Conservation (phyloP, 2,113 vertebrate genomes). For the Oophaga pumilio region DNA sequence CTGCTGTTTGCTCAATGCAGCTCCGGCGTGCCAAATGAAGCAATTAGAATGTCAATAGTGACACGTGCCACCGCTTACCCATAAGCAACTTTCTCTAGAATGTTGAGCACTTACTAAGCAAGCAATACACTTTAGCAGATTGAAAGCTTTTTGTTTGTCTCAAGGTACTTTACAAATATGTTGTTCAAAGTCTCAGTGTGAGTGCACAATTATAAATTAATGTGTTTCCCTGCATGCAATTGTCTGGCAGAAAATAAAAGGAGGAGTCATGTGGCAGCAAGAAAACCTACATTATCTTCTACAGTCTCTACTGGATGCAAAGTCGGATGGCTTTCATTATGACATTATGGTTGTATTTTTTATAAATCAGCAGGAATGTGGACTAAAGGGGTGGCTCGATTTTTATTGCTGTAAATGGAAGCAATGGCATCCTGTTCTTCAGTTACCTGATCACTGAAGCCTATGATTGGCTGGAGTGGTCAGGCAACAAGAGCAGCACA, state of each 20-base stretch:
- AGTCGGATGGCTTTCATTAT: too few relatives aligned
- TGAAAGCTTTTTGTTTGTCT: not conserved
- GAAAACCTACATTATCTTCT: too few relatives aligned
- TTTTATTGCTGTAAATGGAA: too few relatives aligned
- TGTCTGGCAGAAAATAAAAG: not conserved
- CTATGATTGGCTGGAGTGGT: too few relatives aligned
- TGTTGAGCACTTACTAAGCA: not conserved
- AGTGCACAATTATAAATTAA: not conserved
- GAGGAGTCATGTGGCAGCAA: not conserved
- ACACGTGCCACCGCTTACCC: conserved; percentile 4
- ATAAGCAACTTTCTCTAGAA: conserved; percentile 25
- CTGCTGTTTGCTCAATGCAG: conserved; percentile 42
- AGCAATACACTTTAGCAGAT: not conserved
- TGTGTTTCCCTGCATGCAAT: not conserved
- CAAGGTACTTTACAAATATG: not conserved
- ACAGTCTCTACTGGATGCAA: too few relatives aligned
- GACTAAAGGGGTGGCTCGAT: too few relatives aligned
- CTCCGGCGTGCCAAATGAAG: conserved; percentile 28
- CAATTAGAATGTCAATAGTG: conserved; percentile 44
- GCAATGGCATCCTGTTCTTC: too few relatives aligned
- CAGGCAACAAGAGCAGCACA: too few relatives aligned
- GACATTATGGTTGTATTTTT: too few relatives aligned
- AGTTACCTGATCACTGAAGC: too few relatives aligned
- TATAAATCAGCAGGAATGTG: too few relatives aligned
- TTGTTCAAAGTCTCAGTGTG: not conserved